Evolutionary conservation across 2,113 vertebrate genomes (phyloP).

Genomic region (Pygoscelis adeliae): DNA sequence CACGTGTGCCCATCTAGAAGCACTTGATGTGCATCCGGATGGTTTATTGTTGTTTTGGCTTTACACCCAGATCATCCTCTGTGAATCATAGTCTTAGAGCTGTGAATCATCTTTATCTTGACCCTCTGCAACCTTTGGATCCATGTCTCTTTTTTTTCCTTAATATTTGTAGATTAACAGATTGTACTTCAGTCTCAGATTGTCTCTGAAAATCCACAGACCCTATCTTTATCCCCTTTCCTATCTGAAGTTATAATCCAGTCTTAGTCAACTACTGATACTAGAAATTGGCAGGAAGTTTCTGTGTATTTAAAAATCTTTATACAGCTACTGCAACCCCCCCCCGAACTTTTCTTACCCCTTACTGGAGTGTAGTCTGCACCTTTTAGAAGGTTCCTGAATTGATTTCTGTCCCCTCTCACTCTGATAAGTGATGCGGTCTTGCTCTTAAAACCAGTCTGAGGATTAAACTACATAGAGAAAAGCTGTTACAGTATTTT

Average conservation of each 20-base stretch:
- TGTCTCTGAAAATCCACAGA: neutral
- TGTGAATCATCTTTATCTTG: neutral
- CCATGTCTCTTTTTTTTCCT: neutral
- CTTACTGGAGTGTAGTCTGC: neutral
- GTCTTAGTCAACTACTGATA: neutral
- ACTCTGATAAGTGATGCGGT: accelerated
- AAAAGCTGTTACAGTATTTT: neutral
- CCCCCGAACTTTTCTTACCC: neutral
- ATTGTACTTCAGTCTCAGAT: neutral
- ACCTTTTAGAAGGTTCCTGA: neutral
- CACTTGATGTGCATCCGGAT: accelerated
- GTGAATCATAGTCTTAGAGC: neutral
- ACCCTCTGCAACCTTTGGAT: neutral
- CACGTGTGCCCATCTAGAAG: accelerated
- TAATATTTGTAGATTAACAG: neutral
- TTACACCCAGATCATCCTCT: neutral
- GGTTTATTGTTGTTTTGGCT: neutral
- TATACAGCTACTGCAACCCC: neutral
- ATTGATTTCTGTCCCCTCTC: neutral
- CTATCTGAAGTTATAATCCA: neutral
- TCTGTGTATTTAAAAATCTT: neutral
- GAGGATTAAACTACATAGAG: neutral
- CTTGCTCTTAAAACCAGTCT: neutral
- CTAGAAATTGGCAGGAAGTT: neutral
- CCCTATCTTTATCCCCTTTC: neutral